phyloP scores from a whole-genome alignment of 2,113 vertebrate species.

The Struthio camelus region DNA sequence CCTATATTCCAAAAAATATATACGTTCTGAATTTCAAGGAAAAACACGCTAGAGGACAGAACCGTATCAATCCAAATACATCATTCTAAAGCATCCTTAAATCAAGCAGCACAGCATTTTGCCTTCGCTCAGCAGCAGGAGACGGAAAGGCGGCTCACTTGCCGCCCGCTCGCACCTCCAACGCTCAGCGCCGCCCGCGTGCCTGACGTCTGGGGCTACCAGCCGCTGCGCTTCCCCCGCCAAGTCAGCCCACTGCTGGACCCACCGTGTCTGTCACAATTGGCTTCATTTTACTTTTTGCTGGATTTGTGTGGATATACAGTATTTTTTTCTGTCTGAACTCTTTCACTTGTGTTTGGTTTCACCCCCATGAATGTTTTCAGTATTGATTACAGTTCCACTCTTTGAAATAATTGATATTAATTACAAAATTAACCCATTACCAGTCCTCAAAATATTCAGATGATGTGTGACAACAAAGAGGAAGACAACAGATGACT shows the following conservation, averaged over 20 bases:
- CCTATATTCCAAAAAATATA: not conserved
- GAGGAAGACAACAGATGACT: fast-evolving
- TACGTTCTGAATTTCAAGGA: not conserved
- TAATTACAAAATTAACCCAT: not conserved
- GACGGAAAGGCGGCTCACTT: not conserved
- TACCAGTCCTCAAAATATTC: not conserved
- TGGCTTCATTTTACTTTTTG: not conserved
- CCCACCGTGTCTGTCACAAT: not conserved
- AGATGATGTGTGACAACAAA: not conserved
- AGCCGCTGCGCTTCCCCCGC: not conserved
- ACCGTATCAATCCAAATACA: not conserved
- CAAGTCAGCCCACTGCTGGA: not conserved
- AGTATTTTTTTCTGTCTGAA: not conserved
- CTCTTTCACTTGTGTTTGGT: not conserved
- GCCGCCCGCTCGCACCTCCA: not conserved
- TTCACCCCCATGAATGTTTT: not conserved
- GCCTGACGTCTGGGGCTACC: not conserved
- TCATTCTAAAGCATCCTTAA: not conserved
- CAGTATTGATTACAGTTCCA: not conserved
- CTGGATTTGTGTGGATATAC: not conserved
- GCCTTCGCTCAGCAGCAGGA: not conserved
- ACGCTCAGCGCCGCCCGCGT: fast-evolving
- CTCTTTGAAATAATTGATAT: not conserved
- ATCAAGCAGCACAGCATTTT: not conserved
- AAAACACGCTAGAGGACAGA: not conserved